phyloP scores from a whole-genome alignment of 1,140 invertebrate species.

The Pachypsylla venusta region DNA sequence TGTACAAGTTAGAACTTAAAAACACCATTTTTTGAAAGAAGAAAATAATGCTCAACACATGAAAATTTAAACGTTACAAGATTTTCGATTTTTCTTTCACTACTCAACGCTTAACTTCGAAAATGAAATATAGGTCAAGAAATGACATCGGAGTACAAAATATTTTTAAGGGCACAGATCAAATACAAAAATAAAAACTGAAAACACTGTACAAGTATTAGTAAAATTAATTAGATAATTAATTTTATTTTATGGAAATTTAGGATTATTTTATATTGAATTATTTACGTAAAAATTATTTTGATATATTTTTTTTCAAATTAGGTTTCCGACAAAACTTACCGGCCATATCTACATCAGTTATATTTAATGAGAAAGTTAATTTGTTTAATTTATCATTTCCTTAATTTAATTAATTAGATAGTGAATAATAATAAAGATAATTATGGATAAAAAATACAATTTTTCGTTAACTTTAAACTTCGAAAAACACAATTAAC shows the following conservation, averaged over 20 bases:
- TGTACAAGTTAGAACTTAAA: too few relatives aligned
- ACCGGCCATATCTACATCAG: constrained; percentile 8
- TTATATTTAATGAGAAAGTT: neutral
- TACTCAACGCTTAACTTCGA: neutral
- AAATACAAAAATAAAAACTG: too few relatives aligned
- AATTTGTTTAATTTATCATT: neutral
- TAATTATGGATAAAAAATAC: constrained; percentile 7
- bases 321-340: neutral
- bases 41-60: too few relatives aligned
- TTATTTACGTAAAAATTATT: too few relatives aligned
- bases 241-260: too few relatives aligned
- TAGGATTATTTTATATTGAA: too few relatives aligned
- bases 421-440: neutral
- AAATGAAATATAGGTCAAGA: constrained; percentile 2
- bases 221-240: too few relatives aligned
- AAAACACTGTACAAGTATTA: too few relatives aligned
- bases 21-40: too few relatives aligned
- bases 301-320: neutral
- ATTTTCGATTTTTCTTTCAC: too few relatives aligned
- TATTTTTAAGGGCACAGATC: neutral
- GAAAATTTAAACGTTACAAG: too few relatives aligned
- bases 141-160: constrained; percentile 1
- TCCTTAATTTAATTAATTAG: neutral
- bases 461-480: constrained; percentile 4
- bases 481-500: constrained; percentile 7